Percentiles rank a stretch among this genome's conserved stretches.
phyloP scores from a whole-genome alignment of 30 jellyfish, hydroid and myxozoan genomes.

The Chironex yamaguchii region DNA sequence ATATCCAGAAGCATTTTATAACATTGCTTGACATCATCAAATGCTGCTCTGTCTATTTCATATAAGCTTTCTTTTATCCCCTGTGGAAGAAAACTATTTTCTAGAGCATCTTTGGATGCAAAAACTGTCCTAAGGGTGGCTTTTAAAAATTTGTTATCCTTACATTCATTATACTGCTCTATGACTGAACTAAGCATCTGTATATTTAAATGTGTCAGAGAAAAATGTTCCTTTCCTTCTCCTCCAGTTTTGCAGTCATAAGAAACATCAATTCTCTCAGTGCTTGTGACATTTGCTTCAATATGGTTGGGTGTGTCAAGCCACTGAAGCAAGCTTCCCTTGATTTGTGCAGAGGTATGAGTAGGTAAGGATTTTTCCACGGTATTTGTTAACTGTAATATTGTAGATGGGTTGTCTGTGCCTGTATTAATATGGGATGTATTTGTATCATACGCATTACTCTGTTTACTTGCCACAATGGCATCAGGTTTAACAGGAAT shows the following conservation, averaged over 20 bases:
- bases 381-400: neutral
- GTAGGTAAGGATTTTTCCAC: neutral
- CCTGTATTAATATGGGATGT: no score
- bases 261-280: neutral
- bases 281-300: neutral
- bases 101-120: constrained; percentile 79
- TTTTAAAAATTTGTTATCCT: constrained; percentile 75
- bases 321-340: no score
- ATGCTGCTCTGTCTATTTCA: neutral
- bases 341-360: no score
- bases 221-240: constrained; percentile 40
- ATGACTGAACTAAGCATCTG: constrained; percentile 79
- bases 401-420: neutral
- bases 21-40: constrained; percentile 42
- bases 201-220: constrained; percentile 85
- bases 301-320: neutral
- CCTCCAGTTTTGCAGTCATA: neutral
- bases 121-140: constrained; percentile 92
- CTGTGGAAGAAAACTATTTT: constrained; percentile 53
- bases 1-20: neutral
- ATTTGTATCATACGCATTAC: no score
- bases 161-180: constrained; percentile 73
- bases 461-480: no score
- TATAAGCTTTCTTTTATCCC: neutral
- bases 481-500: no score